Conservation (phyloP, 2,113 vertebrate species). For the Rafetus swinhoei region DNA sequence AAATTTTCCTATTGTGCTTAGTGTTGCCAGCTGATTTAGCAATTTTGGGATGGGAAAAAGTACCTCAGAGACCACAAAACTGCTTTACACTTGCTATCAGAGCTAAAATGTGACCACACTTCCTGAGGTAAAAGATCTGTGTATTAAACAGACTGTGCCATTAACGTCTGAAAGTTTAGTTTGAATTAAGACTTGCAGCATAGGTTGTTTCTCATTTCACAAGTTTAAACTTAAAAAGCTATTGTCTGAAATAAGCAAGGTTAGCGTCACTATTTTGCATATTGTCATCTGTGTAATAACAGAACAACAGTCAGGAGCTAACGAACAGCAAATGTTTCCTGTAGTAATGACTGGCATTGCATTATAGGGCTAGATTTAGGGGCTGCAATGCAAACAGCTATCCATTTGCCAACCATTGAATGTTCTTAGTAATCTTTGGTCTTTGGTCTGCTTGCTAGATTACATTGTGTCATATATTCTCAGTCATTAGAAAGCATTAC, state of each 20-base stretch:
- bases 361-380: background rate
- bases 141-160: background rate
- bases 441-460: background rate
- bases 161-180: background rate
- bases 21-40: background rate
- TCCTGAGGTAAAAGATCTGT: background rate
- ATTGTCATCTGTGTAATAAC: background rate
- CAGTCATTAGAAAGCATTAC: background rate
- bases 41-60: background rate
- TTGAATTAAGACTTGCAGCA: background rate
- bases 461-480: background rate
- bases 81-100: background rate
- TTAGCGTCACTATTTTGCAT: background rate
- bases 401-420: background rate
- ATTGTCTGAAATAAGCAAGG: conserved; percentile 40
- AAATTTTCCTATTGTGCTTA: background rate
- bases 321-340: background rate
- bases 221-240: conserved; percentile 17
- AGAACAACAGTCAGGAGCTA: background rate
- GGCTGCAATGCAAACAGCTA: background rate
- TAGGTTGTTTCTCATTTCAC: conserved; percentile 40
- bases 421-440: accelerated
- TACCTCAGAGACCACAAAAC: background rate
- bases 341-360: background rate
- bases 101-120: background rate